Evolutionary conservation across 1,140 invertebrate genomes (phyloP).

Genomic region (Drosophila orosa): DNA sequence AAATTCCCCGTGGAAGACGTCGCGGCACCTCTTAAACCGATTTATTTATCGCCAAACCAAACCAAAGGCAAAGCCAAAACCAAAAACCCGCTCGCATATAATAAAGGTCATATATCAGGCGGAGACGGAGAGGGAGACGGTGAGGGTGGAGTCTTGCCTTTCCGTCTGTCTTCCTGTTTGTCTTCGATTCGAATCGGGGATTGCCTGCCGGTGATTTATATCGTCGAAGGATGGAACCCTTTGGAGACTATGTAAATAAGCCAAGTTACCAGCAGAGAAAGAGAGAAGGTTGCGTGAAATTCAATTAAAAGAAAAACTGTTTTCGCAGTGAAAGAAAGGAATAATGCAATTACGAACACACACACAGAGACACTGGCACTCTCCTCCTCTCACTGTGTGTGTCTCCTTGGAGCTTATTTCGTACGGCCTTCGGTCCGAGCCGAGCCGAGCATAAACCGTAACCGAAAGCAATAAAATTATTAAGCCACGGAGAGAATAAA

Average conservation of each 20-base stretch:
- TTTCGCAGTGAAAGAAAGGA: constrained; percentile 36
- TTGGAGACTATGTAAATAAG: constrained; percentile 41
- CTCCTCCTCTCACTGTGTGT: background rate
- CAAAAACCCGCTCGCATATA: constrained; percentile 35
- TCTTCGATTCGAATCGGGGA: constrained; percentile 49
- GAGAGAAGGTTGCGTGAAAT: constrained; percentile 37
- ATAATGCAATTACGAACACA: constrained; percentile 48
- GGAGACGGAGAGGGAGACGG: background rate
- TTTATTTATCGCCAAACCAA: constrained; percentile 48
- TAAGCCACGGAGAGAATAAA: constrained; percentile 52
- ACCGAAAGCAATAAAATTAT: constrained; percentile 62
- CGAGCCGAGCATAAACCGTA: constrained; percentile 49
- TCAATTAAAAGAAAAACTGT: constrained; percentile 72
- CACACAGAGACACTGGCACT: too few species aligned
- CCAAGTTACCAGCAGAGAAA: constrained; percentile 7
- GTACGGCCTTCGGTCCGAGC: constrained; percentile 8
- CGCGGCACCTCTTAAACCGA: constrained; percentile 49
- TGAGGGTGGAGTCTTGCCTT: background rate
- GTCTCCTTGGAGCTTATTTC: constrained; percentile 8
- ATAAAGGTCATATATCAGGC: constrained; percentile 63
- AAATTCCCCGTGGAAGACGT: constrained; percentile 20
- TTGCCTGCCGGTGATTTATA: constrained; percentile 52
- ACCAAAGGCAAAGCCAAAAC: constrained; percentile 12
- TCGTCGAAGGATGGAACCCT: constrained; percentile 20
- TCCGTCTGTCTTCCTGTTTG: constrained; percentile 46